phyloP scores from a whole-genome alignment of 1,140 invertebrate species.

The Heterodera carotae region DNA sequence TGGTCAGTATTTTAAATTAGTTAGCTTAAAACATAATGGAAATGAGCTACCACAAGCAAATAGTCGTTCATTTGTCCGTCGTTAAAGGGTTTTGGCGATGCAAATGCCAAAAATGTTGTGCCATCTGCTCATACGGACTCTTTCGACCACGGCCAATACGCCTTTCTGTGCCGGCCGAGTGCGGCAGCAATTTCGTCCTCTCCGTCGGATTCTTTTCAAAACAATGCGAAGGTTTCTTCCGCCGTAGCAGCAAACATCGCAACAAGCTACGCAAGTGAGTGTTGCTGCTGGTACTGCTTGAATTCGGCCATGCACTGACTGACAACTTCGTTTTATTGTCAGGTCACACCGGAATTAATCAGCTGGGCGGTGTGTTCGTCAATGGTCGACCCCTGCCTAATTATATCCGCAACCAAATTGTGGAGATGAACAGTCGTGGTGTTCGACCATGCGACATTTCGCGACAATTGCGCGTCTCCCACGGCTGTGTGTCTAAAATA shows the following conservation, averaged over 20 bases:
- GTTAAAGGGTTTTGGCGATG: neutral
- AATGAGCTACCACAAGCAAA: too few relatives aligned
- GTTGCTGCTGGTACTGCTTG: too few relatives aligned
- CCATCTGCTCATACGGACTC: neutral
- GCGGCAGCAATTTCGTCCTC: neutral
- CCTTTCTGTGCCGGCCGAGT: neutral
- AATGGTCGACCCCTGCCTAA: slow-evolving; percentile 90
- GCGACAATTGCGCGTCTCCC: slow-evolving; percentile 86
- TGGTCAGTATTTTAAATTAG: neutral
- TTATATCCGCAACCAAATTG: slow-evolving; percentile 86
- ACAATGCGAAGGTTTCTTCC: neutral
- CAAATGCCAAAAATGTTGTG: neutral
- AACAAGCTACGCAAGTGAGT: slow-evolving; percentile 28
- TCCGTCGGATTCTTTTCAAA: neutral
- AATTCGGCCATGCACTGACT: too few relatives aligned
- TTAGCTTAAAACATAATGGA: too few relatives aligned
- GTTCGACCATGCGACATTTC: slow-evolving; percentile 94
- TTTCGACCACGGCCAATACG: neutral
- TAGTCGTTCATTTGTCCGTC: too few relatives aligned
- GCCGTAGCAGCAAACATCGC: slow-evolving; percentile 26
- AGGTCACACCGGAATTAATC: slow-evolving; percentile 78
- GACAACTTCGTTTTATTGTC: slow-evolving; percentile 13
- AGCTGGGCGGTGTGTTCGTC: slow-evolving; percentile 91
- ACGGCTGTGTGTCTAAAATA: slow-evolving; percentile 95
- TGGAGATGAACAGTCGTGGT: slow-evolving; percentile 82